Base-by-base conservation (phyloP, 2,113 vertebrate genomes). In the Montifringilla adamsi region DNA sequence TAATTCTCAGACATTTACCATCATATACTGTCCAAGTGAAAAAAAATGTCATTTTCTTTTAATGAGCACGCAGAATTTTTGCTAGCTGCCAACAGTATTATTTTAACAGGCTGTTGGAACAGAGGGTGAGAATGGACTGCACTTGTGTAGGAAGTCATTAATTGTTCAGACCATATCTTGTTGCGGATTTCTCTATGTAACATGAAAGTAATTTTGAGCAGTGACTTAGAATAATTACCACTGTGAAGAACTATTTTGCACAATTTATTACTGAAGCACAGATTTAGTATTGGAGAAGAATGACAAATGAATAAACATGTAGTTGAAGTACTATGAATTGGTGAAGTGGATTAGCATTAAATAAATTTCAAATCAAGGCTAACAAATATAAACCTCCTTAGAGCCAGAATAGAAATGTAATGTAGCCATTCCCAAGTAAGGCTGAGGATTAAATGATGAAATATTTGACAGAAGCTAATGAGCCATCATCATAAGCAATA, bases 401-500 rank as follows among this genome's bases (percentile, higher is more conserved):
- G 7, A 78, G 84, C 46, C 83, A 96, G 82, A 90, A 95, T 11
- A 80, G 31, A 85, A 97, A 96, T 87, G 28, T 87, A 96, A 80
- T 78, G 28, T 41, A 94, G 77, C 56, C 84, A 91, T 95, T 96
- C 95, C 95, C 85, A 96, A 97, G 95, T 90, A 96, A 96, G 70
- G 58, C 90, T 95, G 85, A 96, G 94, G 94, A 97, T 94, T 93
- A 96, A 83, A 84, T 97, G 95, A 93, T 96, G 94, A 97, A 97
- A 96, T 97, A 93, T 97, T 96, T 97, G 96, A 95, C 94, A 96
- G 94, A 87, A 95, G 84, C 86, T 97, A 97, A 97, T 97, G 86
- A 97, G 67, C 94, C 96, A 96, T 96, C 91, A 97, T 95, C 87
- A 93, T 93, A 97, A 97, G 96, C 89, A 97, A 96, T n/a, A 95